phyloP scores from a whole-genome alignment of 1,140 invertebrate species.

The Camponotus floridanus region DNA sequence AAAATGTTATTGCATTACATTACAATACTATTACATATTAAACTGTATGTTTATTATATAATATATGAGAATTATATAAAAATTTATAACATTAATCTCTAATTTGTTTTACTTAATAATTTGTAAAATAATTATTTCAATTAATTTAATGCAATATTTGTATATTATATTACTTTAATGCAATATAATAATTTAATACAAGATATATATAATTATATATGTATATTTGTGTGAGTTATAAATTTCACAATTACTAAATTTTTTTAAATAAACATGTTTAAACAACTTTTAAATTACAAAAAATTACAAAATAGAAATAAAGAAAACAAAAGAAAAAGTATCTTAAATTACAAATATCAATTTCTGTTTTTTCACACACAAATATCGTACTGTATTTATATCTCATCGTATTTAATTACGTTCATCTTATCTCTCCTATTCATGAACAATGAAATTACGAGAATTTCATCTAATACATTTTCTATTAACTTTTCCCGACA shows the following conservation, averaged over 20 bases:
- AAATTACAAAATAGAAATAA: background rate
- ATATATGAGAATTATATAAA: background rate
- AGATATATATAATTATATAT: background rate
- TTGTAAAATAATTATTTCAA: background rate
- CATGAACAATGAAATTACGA: constrained; percentile 6
- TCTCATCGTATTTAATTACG: background rate
- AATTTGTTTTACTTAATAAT: background rate
- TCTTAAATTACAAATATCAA: background rate
- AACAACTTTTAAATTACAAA: background rate
- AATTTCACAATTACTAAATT: background rate
- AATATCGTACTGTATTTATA: background rate
- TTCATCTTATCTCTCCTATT: background rate
- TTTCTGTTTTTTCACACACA: background rate
- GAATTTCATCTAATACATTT: constrained; percentile 16
- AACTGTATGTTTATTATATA: background rate
- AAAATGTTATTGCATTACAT: background rate
- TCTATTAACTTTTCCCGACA: background rate
- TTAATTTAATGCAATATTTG: too few species aligned
- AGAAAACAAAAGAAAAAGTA: too few species aligned
- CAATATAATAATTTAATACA: background rate
- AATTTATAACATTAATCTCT: background rate
- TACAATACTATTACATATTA: background rate
- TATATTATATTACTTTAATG: too few species aligned
- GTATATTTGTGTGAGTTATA: background rate
- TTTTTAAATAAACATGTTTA: background rate